A percentile compares a stretch with the other conserved stretches of the same genome.
Conservation (phyloP, 2,888 invertebrate genomes). For the Stenolophus ochropezus region DNA sequence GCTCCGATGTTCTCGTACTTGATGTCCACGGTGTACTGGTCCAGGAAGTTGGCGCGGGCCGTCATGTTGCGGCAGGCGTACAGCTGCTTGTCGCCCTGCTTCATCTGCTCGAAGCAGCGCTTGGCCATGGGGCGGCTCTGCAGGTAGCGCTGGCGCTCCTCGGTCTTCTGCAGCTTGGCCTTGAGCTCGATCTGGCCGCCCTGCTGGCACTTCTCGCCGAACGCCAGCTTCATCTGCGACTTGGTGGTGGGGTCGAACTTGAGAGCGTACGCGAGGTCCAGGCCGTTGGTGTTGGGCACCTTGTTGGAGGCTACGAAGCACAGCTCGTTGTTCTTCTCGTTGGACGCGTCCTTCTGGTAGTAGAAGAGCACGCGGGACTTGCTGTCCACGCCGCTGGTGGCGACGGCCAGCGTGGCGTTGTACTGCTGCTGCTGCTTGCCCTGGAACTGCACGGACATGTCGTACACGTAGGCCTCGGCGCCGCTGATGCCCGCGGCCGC, state of each 20-base stretch:
- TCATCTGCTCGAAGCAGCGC: conserved; percentile 75
- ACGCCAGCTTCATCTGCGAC: conserved; percentile 74
- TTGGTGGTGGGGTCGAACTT: conserved; percentile 74
- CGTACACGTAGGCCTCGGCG: conserved; percentile 74
- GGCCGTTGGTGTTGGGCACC: conserved; percentile 74
- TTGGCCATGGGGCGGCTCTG: conserved; percentile 73
- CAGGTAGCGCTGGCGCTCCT: conserved; percentile 73
- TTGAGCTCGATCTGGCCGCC: conserved; percentile 62
- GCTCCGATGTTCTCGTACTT: conserved; percentile 75
- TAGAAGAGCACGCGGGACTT: conserved; percentile 75
- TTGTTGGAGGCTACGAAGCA: conserved; percentile 73
- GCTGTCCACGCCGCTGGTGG: conserved; percentile 76
- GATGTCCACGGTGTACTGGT: conserved; percentile 74
- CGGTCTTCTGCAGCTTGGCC: conserved; percentile 74
- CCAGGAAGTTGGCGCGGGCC: conserved; percentile 75
- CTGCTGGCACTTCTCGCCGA: conserved; percentile 73
- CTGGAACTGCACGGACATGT: conserved; percentile 76
- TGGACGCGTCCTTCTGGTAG: conserved; percentile 71
- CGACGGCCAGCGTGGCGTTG: conserved; percentile 75
- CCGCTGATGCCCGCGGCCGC: conserved; percentile 76
- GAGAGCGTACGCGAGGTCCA: conserved; percentile 76
- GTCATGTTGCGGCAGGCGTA: conserved; percentile 77
- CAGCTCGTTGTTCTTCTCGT: conserved; percentile 70
- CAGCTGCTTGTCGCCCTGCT: conserved; percentile 76
- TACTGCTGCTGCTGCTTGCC: conserved; percentile 75